These are phyloP conservation scores for Drosophila histrio DNA, from an alignment of 2,888 invertebrate genomes.

Conservation along the genomic window DNA sequence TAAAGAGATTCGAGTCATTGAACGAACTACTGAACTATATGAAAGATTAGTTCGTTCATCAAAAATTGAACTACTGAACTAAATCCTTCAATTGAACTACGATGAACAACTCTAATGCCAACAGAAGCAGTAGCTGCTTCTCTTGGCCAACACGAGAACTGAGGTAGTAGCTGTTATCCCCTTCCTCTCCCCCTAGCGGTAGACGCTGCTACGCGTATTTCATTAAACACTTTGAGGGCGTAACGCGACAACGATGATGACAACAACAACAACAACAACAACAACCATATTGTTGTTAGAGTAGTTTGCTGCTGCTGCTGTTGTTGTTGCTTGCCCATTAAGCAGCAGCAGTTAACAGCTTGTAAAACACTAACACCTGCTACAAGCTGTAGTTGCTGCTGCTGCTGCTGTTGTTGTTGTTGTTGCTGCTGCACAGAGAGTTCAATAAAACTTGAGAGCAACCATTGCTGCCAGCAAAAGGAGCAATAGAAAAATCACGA, in stretches of 20 bases:
- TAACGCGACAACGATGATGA: conserved; percentile 47
- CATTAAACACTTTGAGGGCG: conserved; percentile 44
- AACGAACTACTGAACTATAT: no score
- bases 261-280: conserved; percentile 20
- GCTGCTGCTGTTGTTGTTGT: conserved; percentile 22
- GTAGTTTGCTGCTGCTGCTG: conserved; percentile 21
- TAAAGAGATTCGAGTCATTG: no score
- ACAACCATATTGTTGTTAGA: conserved; percentile 3
- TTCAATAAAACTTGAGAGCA: conserved; percentile 68
- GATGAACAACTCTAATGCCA: not conserved
- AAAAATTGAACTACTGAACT: no score
- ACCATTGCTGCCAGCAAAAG: conserved; percentile 49
- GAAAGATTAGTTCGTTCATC: no score
- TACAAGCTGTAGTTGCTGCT: conserved; percentile 42
- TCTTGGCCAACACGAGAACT: not conserved
- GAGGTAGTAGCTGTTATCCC: not conserved
- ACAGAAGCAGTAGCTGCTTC: not conserved
- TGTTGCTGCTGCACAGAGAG: conserved; percentile 48
- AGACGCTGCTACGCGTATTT: conserved; percentile 19
- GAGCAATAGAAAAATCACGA: conserved; percentile 74
- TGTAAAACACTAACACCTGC: conserved; percentile 77
- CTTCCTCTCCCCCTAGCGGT: not conserved
- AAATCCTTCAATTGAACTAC: no score
- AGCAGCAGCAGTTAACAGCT: conserved; percentile 75
- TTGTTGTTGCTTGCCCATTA: conserved; percentile 54